Base-by-base conservation (phyloP, 2,113 vertebrate species). In the Pluvianellus socialis region DNA sequence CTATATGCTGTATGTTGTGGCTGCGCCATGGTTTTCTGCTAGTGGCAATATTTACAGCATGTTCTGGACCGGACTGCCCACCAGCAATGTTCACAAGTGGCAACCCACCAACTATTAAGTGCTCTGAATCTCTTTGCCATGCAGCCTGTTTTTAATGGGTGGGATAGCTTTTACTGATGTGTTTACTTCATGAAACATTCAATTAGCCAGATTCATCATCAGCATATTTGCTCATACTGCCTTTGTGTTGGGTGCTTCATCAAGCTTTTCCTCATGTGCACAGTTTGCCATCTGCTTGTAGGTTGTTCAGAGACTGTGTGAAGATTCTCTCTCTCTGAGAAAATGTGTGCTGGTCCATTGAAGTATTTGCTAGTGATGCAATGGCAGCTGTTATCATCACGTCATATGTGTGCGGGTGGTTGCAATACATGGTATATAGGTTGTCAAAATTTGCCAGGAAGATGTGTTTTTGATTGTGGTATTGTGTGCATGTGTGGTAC, bases 391-490 rank as follows among this genome's bases (percentile, higher is more conserved):
- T 92, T 97, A 97, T 91, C 95, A 97, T 97, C 97, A 95, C 95
- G 95, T 97, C 96, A 96, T 94, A 95, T 97, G 91, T 95, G 89
- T 97, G 95, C 92, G 95, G 94, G 96, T 95, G 94, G 97, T 91
- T 97, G 93, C 91, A 97, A 96, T 95, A 94, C 95, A 96, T 94
- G 95, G 95, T 94, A 95, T 97, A 96, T 90, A 96, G 89, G 93
- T 96, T 97, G 95, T 97, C 96, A 96, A 63, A 92, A 94, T 96
- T 97, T 95, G 93, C 96, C 96, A 96, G 94, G 95, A 95, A 96
- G 96, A 97, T 96, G 87, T 97, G 97, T 95, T 97, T 97, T 93
- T 97, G 94, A 97, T 97, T 97, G 96, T 97, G 96, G 95, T 97
- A 95, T 96, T 91, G 74, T 95, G 94, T 96, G 94, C 96, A 95